A percentile compares a stretch with the other conserved stretches of the same genome.
Evolutionary conservation across 1,140 invertebrate species (phyloP).

Genomic region (Portunus trituberculatus): DNA sequence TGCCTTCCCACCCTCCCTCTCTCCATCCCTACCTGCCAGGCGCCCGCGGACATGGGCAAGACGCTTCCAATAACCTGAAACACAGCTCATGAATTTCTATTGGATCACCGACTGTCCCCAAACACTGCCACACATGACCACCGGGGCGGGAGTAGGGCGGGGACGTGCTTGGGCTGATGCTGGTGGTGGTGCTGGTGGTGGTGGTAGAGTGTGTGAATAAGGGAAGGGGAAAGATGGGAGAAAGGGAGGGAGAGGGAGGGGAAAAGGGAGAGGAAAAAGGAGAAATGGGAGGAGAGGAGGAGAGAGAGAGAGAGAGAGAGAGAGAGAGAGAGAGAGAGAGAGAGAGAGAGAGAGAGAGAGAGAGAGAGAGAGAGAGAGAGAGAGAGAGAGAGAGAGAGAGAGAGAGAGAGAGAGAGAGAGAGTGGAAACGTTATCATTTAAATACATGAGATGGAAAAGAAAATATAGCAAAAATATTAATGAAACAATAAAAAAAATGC

Average conservation of each 20-base stretch:
- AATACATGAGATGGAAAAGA: too few relatives aligned
- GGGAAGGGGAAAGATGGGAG: not conserved
- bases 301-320: not conserved
- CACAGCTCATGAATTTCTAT: slow-evolving; percentile 54
- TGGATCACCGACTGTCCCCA: slow-evolving; percentile 44
- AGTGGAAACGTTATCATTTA: too few relatives aligned
- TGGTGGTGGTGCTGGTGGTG: too few relatives aligned
- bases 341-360: not conserved
- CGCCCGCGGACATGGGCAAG: not conserved
- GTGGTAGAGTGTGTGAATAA: not conserved
- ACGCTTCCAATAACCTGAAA: slow-evolving; percentile 36
- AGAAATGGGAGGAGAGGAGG: not conserved
- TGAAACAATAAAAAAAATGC: too few relatives aligned
- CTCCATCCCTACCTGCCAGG: too few relatives aligned
- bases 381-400: not conserved
- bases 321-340: slow-evolving; percentile 21
- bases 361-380: not conserved
- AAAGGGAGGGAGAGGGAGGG: not conserved
- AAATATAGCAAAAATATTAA: too few relatives aligned
- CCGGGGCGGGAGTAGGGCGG: not conserved
- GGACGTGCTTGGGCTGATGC: not conserved
- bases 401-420: not conserved
- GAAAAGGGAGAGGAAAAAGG: not conserved
- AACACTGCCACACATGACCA: slow-evolving; percentile 41
- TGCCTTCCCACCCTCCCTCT: too few relatives aligned